These are phyloP conservation scores for Typhlichthys subterraneus DNA, from an alignment of 2,797 vertebrate species.

Conservation along the genomic window DNA sequence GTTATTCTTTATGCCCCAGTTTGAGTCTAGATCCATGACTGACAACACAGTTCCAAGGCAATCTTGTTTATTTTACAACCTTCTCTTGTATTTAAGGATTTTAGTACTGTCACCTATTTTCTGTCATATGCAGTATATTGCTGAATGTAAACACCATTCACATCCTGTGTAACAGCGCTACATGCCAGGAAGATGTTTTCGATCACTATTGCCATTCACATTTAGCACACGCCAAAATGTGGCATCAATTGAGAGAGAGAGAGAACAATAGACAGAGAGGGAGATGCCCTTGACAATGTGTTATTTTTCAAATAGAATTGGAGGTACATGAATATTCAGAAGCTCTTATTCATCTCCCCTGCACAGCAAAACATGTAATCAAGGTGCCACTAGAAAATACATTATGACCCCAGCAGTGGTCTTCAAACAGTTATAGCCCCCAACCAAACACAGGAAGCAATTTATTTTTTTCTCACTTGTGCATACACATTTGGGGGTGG, in stretches of 20 bases:
- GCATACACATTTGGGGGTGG: too few species aligned
- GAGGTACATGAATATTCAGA: constrained; percentile 68
- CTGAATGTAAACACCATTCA: neutral
- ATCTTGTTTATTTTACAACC: constrained; percentile 32
- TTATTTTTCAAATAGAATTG: constrained; percentile 66
- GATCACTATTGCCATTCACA: constrained; percentile 54
- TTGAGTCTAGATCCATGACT: constrained; percentile 63
- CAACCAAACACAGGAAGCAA: neutral
- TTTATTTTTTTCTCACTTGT: too few species aligned
- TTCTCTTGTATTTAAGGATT: neutral
- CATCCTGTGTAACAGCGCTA: constrained; percentile 53
- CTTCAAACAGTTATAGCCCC: neutral
- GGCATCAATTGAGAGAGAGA: constrained; percentile 56
- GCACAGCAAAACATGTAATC: constrained; percentile 32
- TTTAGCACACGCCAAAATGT: constrained; percentile 41
- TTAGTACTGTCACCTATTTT: neutral
- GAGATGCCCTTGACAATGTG: constrained; percentile 63
- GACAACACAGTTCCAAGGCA: constrained; percentile 45
- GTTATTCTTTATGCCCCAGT: constrained; percentile 79
- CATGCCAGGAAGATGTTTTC: constrained; percentile 56
- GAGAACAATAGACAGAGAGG: constrained; percentile 38
- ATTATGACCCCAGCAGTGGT: too few species aligned
- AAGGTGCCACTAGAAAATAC: constrained; percentile 28
- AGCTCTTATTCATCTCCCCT: constrained; percentile 40
- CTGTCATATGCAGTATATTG: neutral